phyloP scores from a whole-genome alignment of 1,140 invertebrate genomes.

The Ceratina australensis region DNA sequence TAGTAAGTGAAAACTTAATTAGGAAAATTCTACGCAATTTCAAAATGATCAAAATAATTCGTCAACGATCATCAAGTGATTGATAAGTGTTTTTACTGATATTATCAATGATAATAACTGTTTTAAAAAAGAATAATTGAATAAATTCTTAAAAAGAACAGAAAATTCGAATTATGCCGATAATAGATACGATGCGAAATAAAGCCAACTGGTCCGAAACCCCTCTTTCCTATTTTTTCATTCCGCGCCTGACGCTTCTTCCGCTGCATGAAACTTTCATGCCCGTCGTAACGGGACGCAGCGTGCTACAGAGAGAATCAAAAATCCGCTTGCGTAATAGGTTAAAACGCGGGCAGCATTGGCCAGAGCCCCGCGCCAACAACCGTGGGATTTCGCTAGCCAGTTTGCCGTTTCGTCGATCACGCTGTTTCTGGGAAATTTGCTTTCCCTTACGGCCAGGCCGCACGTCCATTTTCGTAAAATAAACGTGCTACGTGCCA shows the following conservation, averaged over 20 bases:
- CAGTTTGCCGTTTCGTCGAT: slow-evolving; percentile 26
- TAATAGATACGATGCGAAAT: background rate
- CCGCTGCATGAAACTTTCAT: slow-evolving; percentile 32
- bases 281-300: slow-evolving; percentile 1
- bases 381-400: background rate
- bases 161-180: background rate
- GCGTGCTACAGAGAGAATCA: slow-evolving; percentile 19
- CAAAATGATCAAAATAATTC: too few relatives aligned
- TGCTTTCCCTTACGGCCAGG: background rate
- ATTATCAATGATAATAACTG: too few relatives aligned
- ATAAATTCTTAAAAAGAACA: too few relatives aligned
- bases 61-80: too few relatives aligned
- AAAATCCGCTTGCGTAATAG: slow-evolving; percentile 33
- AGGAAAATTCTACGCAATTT: too few relatives aligned
- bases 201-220: background rate
- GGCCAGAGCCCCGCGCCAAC: background rate
- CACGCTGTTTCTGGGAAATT: background rate
- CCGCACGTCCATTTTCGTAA: slow-evolving; percentile 19
- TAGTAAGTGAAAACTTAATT: too few relatives aligned
- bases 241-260: slow-evolving; percentile 1
- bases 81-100: too few relatives aligned
- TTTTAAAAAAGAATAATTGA: too few relatives aligned
- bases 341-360: background rate
- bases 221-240: slow-evolving; percentile 10
- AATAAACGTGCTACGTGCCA: slow-evolving; percentile 28